phyloP scores from a whole-genome alignment of 2,113 vertebrate genomes.

The Syngnathus scovelli region DNA sequence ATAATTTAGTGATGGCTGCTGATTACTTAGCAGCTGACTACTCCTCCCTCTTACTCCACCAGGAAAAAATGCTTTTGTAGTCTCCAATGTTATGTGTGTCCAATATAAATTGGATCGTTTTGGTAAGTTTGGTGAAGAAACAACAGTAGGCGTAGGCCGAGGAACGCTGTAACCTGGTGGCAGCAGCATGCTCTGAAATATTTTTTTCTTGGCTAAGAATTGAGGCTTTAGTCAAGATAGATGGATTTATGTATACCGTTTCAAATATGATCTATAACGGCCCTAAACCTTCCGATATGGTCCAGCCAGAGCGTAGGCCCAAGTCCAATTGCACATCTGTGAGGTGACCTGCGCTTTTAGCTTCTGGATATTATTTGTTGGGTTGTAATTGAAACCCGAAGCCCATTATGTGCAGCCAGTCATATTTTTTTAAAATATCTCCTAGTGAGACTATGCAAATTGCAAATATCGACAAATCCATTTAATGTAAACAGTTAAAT shows the following conservation, averaged over 20 bases:
- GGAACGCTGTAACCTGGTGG: background rate
- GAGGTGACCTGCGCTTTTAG: background rate
- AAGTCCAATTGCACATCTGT: background rate
- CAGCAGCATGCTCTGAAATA: background rate
- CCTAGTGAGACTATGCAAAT: slow-evolving; percentile 34
- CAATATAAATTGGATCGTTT: background rate
- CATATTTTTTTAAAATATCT: slow-evolving; percentile 20
- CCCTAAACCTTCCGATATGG: too few relatives aligned
- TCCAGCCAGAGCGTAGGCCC: background rate
- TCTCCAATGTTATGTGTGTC: background rate
- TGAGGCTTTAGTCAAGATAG: background rate
- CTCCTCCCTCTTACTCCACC: background rate
- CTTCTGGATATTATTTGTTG: slow-evolving; percentile 6
- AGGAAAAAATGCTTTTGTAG: slow-evolving; percentile 2
- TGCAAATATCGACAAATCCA: slow-evolving; percentile 46
- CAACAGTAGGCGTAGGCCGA: background rate
- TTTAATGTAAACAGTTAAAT: slow-evolving; percentile 29
- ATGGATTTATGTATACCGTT: too few relatives aligned
- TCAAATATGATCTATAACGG: too few relatives aligned
- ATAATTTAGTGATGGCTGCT: slow-evolving; percentile 12
- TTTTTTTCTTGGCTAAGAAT: background rate
- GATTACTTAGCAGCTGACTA: slow-evolving; percentile 22
- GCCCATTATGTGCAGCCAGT: background rate
- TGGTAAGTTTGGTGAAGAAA: background rate
- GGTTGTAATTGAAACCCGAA: slow-evolving; percentile 1